Evolutionary conservation across 1,140 invertebrate genomes (phyloP).

Genomic region (Holotrichia oblita): DNA sequence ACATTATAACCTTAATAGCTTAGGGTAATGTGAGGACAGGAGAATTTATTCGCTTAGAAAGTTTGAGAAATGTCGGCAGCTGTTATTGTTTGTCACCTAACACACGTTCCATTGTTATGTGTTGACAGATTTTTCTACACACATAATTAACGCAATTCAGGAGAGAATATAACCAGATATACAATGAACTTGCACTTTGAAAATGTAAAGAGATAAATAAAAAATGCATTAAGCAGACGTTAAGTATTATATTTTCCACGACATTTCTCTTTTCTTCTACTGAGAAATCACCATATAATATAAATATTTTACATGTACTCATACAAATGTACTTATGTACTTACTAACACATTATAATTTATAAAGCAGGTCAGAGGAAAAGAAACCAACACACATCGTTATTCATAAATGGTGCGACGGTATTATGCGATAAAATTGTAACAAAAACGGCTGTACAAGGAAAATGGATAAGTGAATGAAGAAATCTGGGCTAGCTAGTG

Average conservation of each 20-base stretch:
- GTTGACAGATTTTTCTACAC: neutral
- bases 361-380: constrained; percentile 29
- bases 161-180: neutral
- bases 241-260: neutral
- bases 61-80: neutral
- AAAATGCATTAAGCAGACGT: neutral
- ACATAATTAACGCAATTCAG: neutral
- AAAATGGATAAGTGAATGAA: constrained; percentile 15
- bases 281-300: constrained; percentile 30
- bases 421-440: neutral
- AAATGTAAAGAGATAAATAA: neutral
- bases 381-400: constrained; percentile 30
- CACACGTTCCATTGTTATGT: neutral
- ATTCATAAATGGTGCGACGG: constrained; percentile 20
- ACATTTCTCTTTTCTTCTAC: constrained; percentile 26
- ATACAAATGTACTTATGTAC: neutral
- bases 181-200: neutral
- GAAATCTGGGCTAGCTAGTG: constrained; percentile 34
- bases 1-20: too few species aligned
- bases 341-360: neutral
- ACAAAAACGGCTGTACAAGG: neutral
- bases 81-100: constrained; percentile 8
- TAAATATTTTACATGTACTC: neutral
- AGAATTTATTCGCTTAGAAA: constrained; percentile 6
- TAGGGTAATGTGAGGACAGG: too few species aligned